A percentile compares a stretch with the other conserved stretches of the same genome.
These are phyloP conservation scores for Cheilosia urbana DNA, from an alignment of 2,888 invertebrate species.

Conservation along the genomic window DNA sequence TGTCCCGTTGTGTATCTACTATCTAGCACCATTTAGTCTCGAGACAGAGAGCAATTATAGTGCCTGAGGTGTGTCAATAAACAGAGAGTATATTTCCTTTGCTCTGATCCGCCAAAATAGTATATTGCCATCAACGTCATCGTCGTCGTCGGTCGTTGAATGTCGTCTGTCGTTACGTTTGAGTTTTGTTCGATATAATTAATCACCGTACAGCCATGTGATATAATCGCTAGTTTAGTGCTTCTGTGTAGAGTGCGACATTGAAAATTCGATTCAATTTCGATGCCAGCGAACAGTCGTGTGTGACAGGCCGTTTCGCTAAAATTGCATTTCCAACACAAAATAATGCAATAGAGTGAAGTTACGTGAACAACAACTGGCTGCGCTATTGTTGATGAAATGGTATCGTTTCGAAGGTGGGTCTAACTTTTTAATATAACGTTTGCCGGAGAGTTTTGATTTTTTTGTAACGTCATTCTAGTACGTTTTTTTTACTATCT, in stretches of 20 bases:
- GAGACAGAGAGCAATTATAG: conserved; percentile 9
- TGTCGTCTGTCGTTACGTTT: conserved; percentile 26
- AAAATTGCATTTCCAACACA: conserved; percentile 24
- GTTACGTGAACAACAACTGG: neutral
- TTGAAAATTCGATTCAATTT: conserved; percentile 10
- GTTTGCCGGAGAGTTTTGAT: neutral
- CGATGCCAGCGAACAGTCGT: neutral
- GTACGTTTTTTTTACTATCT: no score
- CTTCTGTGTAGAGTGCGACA: conserved; percentile 19
- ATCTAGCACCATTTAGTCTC: conserved; percentile 47
- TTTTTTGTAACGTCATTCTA: no score
- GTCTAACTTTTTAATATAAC: conserved; percentile 8
- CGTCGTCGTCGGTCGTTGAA: conserved; percentile 1
- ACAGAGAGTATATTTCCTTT: conserved; percentile 29
- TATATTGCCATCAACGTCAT: conserved; percentile 1
- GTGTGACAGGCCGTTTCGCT: conserved; percentile 14
- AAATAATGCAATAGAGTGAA: neutral
- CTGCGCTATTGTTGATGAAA: conserved; percentile 29
- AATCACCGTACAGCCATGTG: conserved; percentile 44
- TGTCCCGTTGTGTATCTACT: conserved; percentile 34
- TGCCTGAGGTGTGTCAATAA: conserved; percentile 56
- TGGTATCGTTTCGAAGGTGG: conserved; percentile 67
- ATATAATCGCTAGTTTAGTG: conserved; percentile 46
- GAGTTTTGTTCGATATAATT: conserved; percentile 36
- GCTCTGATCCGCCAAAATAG: conserved; percentile 5